These are phyloP conservation scores for Drosophila maculinotata DNA, from an alignment of 2,888 invertebrate genomes.

Conservation along the genomic window DNA sequence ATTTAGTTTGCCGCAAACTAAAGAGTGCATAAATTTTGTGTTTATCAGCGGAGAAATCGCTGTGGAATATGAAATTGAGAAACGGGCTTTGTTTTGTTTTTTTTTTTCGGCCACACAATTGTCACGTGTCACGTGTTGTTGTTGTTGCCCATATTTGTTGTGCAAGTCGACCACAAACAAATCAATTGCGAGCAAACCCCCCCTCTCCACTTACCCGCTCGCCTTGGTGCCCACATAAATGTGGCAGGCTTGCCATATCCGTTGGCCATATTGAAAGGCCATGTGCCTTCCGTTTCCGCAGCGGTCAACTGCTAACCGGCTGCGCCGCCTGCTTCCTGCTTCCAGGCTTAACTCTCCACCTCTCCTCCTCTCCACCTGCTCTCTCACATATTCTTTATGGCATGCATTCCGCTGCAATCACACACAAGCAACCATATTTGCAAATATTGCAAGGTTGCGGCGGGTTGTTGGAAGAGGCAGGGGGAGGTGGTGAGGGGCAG, in stretches of 20 bases:
- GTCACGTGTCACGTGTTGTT: constrained; percentile 31
- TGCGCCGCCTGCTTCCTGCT: constrained; percentile 42
- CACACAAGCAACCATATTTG: constrained; percentile 19
- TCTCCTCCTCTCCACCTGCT: not conserved
- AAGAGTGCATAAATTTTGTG: no score
- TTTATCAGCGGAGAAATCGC: no score
- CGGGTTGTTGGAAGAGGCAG: no score
- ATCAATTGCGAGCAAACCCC: constrained; percentile 28
- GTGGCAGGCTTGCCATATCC: constrained; percentile 53
- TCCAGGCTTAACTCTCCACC: constrained; percentile 14
- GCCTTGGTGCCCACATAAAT: constrained; percentile 21
- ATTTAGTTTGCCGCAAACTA: no score
- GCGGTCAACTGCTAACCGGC: constrained; percentile 33
- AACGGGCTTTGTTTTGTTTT: not conserved
- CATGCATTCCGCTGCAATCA: constrained; percentile 29
- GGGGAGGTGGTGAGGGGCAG: no score
- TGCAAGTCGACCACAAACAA: constrained; percentile 19
- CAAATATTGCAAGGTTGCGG: constrained; percentile 9
- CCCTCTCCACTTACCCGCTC: not conserved
- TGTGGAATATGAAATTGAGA: not conserved
- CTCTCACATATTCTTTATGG: not conserved
- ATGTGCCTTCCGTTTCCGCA: constrained; percentile 67
- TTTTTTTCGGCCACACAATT: constrained; percentile 19
- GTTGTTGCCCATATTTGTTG: constrained; percentile 9
- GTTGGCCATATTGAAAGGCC: constrained; percentile 48